Evolutionary conservation across 2,888 invertebrate genomes (phyloP).

Genomic region (Phragmatobia fuliginosa): DNA sequence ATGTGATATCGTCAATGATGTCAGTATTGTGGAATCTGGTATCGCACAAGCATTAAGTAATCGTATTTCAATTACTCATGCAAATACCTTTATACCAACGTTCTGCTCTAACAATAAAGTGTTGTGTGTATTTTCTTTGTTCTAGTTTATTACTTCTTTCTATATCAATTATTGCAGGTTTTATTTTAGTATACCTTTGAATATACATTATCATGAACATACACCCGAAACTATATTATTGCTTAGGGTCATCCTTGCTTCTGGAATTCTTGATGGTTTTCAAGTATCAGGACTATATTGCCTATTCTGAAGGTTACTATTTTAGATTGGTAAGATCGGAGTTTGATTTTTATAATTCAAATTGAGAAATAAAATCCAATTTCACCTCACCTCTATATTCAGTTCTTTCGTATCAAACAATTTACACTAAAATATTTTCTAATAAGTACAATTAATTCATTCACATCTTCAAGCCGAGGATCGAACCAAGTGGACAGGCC

Average conservation of each 20-base stretch:
- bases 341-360: too few relatives aligned
- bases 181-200: too few relatives aligned
- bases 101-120: neutral
- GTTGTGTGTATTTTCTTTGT: neutral
- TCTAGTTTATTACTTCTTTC: neutral
- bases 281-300: neutral
- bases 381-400: neutral
- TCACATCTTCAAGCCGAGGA: too few relatives aligned
- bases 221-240: too few relatives aligned
- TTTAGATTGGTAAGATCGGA: too few relatives aligned
- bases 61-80: neutral
- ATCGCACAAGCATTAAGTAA: neutral
- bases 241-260: too few relatives aligned
- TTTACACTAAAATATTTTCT: neutral
- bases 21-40: constrained; percentile 1
- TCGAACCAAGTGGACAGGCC: too few relatives aligned
- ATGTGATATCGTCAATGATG: constrained; percentile 2
- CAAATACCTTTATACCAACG: neutral
- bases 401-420: neutral
- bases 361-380: too few relatives aligned
- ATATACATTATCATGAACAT: too few relatives aligned
- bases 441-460: too few relatives aligned
- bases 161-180: neutral
- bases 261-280: too few relatives aligned
- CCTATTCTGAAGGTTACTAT: neutral